phyloP scores from a whole-genome alignment of 92 coral and sea anemone genomes.

The Metridium senile region DNA sequence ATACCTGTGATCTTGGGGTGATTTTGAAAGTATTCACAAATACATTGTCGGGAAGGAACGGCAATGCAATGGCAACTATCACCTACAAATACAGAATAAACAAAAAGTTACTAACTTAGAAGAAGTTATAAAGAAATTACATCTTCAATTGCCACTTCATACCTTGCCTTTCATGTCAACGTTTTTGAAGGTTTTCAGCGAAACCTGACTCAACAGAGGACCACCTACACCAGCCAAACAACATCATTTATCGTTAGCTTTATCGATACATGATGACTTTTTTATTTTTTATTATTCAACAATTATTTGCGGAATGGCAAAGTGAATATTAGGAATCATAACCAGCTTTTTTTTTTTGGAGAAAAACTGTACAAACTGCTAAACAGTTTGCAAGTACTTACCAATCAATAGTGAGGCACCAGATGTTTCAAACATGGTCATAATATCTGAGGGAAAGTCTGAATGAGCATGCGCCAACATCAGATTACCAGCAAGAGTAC shows the following conservation, averaged over 20 bases:
- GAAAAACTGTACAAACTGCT: too few species aligned
- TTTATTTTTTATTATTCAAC: neutral
- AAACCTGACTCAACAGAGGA: neutral
- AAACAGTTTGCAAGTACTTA: constrained; percentile 10
- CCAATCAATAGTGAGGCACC: constrained; percentile 62
- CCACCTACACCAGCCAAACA: neutral
- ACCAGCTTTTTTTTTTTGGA: too few species aligned
- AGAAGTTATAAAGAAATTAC: neutral
- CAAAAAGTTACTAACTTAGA: neutral
- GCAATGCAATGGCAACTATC: constrained; percentile 52
- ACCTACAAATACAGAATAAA: constrained; percentile 34
- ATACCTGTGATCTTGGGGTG: constrained; percentile 72
- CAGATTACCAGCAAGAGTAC: constrained; percentile 63
- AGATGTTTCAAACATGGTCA: constrained; percentile 59
- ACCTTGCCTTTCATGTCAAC: constrained; percentile 70
- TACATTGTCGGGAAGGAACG: constrained; percentile 44
- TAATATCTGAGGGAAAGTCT: constrained; percentile 65
- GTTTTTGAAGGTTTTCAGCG: constrained; percentile 48
- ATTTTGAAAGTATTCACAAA: constrained; percentile 59
- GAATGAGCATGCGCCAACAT: constrained; percentile 63
- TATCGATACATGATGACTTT: neutral
- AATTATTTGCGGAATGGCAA: neutral
- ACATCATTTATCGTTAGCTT: neutral
- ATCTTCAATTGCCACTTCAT: neutral
- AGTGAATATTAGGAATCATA: neutral